These are phyloP conservation scores for Thomomys bottae DNA, from an alignment of 2,113 vertebrate species.

Conservation along the genomic window DNA sequence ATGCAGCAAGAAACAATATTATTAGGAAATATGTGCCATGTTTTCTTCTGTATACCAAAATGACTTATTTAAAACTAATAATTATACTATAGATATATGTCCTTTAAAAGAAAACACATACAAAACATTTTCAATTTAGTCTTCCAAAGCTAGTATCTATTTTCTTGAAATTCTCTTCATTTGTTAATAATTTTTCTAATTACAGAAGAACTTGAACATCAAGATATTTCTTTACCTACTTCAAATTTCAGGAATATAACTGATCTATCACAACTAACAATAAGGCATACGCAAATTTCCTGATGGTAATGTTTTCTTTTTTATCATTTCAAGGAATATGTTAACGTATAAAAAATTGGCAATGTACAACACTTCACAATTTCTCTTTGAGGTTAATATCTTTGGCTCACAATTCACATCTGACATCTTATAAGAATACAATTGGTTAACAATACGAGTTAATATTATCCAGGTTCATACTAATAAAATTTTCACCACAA, in stretches of 20 bases:
- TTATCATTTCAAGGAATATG: conserved; percentile 10
- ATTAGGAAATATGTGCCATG: background rate
- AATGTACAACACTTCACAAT: background rate
- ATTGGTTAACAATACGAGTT: background rate
- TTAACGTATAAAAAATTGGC: conserved; percentile 8
- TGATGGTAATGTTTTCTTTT: background rate
- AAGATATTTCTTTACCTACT: conserved; percentile 21
- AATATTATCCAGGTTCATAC: conserved; percentile 27
- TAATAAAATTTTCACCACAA: conserved; percentile 16
- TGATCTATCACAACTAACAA: background rate
- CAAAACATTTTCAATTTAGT: background rate
- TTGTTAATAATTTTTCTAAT: conserved; percentile 31
- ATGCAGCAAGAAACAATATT: background rate
- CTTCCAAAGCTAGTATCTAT: background rate
- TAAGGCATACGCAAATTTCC: background rate
- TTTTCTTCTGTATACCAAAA: background rate
- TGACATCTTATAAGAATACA: background rate
- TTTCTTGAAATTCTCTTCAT: conserved; percentile 32
- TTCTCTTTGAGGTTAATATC: conserved; percentile 33
- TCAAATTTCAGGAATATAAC: conserved; percentile 26
- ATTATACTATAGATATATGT: background rate
- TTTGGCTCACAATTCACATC: conserved; percentile 13
- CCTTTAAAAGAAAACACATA: background rate
- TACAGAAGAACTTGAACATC: background rate
- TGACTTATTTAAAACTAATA: background rate